Conservation (phyloP, 2,113 vertebrate species). For the Paralichthys olivaceus region DNA sequence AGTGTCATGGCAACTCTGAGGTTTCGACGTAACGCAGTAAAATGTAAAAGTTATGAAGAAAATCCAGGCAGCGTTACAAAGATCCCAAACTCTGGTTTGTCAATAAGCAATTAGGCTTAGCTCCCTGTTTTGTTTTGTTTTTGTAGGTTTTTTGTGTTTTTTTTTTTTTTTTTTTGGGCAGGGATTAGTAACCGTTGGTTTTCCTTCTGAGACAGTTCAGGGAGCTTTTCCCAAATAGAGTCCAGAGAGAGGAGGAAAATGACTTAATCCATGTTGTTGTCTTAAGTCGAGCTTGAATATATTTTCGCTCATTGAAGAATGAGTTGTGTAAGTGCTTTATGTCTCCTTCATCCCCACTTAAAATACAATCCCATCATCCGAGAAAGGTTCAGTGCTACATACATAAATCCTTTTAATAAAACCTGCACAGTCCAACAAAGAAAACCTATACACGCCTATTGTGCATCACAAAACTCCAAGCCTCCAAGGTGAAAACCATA, state of each 20-base stretch:
- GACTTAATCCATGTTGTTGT: slow-evolving; percentile 4
- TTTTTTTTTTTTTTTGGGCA: slow-evolving; percentile 19
- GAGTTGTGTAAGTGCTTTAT: slow-evolving; percentile 19
- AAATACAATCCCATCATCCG: slow-evolving; percentile 39
- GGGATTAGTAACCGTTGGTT: slow-evolving; percentile 43
- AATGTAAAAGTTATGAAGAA: slow-evolving; percentile 50
- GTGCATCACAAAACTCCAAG: slow-evolving; percentile 30
- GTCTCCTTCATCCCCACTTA: slow-evolving; percentile 15
- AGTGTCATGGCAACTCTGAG: slow-evolving; percentile 55
- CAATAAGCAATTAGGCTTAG: slow-evolving; percentile 47
- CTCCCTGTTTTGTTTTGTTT: neutral
- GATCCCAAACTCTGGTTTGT: slow-evolving; percentile 55
- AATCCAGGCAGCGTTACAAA: slow-evolving; percentile 62
- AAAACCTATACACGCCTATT: slow-evolving; percentile 53
- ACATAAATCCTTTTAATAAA: slow-evolving; percentile 45
- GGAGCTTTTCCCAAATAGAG: slow-evolving; percentile 31
- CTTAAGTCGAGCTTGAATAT: slow-evolving; percentile 19
- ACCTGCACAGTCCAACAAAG: slow-evolving; percentile 29
- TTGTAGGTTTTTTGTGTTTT: neutral
- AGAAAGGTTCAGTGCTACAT: slow-evolving; percentile 52
- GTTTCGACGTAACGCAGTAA: slow-evolving; percentile 20
- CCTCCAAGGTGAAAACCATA: slow-evolving; percentile 53
- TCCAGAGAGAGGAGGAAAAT: slow-evolving; percentile 26
- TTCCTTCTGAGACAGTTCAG: slow-evolving; percentile 29
- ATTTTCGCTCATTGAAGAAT: slow-evolving; percentile 36